Percentiles rank a stretch among this genome's conserved stretches.
These are phyloP conservation scores for Stegostoma tigrinum DNA, from an alignment of 2,113 vertebrate species.

Conservation along the genomic window DNA sequence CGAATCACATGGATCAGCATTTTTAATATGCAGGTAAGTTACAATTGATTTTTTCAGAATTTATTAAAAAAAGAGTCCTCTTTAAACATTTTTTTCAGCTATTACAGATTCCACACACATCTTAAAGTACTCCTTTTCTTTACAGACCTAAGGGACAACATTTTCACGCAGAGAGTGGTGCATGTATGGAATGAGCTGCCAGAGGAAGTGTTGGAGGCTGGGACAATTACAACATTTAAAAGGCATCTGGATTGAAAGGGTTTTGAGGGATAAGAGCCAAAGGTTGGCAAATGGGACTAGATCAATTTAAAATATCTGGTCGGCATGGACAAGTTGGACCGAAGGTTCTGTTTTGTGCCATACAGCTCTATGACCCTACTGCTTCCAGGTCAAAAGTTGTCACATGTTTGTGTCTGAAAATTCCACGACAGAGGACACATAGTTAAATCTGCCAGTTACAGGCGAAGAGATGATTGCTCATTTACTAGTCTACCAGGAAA, in stretches of 20 bases:
- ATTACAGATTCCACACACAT: not conserved
- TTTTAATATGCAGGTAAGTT: not conserved
- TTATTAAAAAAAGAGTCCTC: not conserved
- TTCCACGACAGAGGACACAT: not conserved
- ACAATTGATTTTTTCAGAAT: not conserved
- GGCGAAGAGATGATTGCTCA: not conserved
- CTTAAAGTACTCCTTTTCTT: not conserved
- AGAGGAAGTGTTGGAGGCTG: too few species aligned
- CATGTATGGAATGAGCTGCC: too few species aligned
- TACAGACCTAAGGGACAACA: not conserved
- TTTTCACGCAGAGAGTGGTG: too few species aligned
- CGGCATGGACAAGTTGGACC: too few species aligned
- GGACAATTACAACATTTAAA: too few species aligned
- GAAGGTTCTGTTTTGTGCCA: too few species aligned
- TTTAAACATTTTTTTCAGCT: not conserved
- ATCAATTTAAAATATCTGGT: too few species aligned
- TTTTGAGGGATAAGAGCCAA: too few species aligned
- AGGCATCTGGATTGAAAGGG: too few species aligned
- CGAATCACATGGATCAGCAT: not conserved
- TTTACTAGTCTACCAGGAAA: not conserved
- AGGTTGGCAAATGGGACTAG: too few species aligned
- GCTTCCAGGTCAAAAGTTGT: not conserved
- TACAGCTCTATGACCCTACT: not conserved
- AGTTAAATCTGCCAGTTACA: not conserved
- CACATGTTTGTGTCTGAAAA: not conserved